Evolutionary conservation across 2,797 vertebrate species (phyloP).

Genomic region (Cossypha dichroa): DNA sequence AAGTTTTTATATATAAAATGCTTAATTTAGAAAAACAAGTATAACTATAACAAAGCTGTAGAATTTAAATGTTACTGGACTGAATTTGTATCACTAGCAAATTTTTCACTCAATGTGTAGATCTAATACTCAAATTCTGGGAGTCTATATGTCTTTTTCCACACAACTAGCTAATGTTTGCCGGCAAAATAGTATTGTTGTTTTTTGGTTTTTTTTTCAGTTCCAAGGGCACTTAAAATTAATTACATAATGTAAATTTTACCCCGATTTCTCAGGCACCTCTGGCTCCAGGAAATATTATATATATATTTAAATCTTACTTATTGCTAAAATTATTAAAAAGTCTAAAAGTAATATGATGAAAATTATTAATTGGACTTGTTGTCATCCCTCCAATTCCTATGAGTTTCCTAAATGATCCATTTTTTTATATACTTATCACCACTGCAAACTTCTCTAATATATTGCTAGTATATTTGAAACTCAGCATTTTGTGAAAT

Average conservation of each 20-base stretch:
- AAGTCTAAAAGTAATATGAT: not conserved
- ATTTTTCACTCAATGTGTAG: not conserved
- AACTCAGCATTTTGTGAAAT: not conserved
- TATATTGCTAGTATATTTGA: not conserved
- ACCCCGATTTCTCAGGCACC: not conserved
- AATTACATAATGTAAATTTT: not conserved
- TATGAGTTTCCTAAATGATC: not conserved
- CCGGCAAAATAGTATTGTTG: not conserved
- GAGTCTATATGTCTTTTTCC: not conserved
- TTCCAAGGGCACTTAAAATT: not conserved
- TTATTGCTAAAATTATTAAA: not conserved
- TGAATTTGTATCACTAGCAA: not conserved
- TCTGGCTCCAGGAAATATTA: not conserved
- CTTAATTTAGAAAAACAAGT: fast-evolving
- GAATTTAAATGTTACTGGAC: not conserved
- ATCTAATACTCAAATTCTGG: not conserved
- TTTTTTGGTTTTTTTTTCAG: not conserved
- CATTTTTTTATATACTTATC: not conserved
- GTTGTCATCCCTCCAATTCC: not conserved
- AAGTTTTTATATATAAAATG: not conserved
- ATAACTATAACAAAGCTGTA: not conserved
- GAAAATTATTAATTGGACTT: not conserved
- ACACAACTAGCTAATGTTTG: not conserved
- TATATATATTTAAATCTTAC: not conserved
- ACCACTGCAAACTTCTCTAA: not conserved